A percentile compares a stretch with the other conserved stretches of the same genome.
Conservation (phyloP, 1,140 invertebrate species). For the Pseudomyrmex dendroicus region DNA sequence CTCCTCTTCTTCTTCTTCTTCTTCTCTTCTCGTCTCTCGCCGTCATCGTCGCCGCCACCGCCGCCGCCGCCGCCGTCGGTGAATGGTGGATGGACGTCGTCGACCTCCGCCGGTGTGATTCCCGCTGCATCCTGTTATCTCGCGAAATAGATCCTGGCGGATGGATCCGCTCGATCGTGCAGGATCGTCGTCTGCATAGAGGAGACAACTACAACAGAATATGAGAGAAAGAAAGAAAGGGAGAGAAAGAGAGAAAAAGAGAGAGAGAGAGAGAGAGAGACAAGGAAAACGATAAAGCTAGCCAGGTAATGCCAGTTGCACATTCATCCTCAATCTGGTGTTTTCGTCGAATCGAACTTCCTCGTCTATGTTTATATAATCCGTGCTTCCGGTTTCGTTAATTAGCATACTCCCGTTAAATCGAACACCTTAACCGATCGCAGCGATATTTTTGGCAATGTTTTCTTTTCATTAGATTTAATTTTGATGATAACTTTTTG, state of each 20-base stretch:
- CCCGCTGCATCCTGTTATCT: slow-evolving; percentile 4
- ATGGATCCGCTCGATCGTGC: background rate
- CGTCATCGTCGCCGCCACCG: slow-evolving; percentile 37
- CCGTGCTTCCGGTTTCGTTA: slow-evolving; percentile 2
- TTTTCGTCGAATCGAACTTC: background rate
- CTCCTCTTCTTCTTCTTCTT: slow-evolving; percentile 57
- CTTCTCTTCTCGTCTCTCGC: slow-evolving; percentile 42
- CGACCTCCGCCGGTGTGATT: background rate
- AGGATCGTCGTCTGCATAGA: background rate
- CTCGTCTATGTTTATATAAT: slow-evolving; percentile 3
- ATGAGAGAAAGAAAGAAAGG: slow-evolving; percentile 2
- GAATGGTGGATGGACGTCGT: slow-evolving; percentile 6
- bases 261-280: background rate
- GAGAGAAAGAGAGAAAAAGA: background rate
- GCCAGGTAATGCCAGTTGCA: slow-evolving; percentile 47
- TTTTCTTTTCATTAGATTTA: too few relatives aligned
- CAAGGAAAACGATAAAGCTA: background rate
- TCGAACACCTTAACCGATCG: background rate
- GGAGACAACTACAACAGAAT: too few relatives aligned
- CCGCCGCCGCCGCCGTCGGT: slow-evolving; percentile 40
- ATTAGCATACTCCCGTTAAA: slow-evolving; percentile 7
- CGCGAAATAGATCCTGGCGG: slow-evolving; percentile 15
- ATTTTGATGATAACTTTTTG: too few relatives aligned
- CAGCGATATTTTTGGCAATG: too few relatives aligned
- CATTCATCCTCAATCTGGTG: background rate